A percentile compares a stretch with the other conserved stretches of the same genome.
Evolutionary conservation across 2,797 vertebrate species (phyloP).

Genomic region (Silurus lanzhouensis): DNA sequence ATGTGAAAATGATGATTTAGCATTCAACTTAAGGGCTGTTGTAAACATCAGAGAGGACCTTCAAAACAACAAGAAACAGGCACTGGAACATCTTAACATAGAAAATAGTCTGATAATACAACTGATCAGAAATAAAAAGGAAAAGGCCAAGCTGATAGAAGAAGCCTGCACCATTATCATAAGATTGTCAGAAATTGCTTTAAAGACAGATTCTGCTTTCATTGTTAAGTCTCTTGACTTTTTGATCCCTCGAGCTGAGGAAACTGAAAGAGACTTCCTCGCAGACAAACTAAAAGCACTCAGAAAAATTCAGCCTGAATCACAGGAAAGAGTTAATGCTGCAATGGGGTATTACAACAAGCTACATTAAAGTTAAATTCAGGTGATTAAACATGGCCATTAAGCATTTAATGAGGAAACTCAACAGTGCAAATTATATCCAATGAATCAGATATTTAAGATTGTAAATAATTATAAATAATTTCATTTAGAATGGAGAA

Average conservation of each 20-base stretch:
- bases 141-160: background rate
- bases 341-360: background rate
- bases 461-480: no score
- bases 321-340: background rate
- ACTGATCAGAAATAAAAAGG: background rate
- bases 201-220: slow-evolving; percentile 24
- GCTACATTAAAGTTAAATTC: no score
- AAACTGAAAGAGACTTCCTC: background rate
- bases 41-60: background rate
- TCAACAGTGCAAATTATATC: background rate
- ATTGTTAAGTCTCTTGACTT: slow-evolving; percentile 35
- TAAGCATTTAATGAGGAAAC: background rate
- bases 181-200: background rate
- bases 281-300: slow-evolving; percentile 12
- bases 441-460: background rate
- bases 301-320: background rate
- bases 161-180: background rate
- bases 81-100: background rate
- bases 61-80: background rate
- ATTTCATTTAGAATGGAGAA: no score
- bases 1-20: background rate
- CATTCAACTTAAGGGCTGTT: background rate
- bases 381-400: background rate
- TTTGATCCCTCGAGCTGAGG: slow-evolving; percentile 24
- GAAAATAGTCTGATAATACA: background rate